Evolutionary conservation across 2,888 invertebrate species (phyloP), one percentile per base, ranked within the genome.

Genomic region (Bruchidius siliquastri): DNA sequence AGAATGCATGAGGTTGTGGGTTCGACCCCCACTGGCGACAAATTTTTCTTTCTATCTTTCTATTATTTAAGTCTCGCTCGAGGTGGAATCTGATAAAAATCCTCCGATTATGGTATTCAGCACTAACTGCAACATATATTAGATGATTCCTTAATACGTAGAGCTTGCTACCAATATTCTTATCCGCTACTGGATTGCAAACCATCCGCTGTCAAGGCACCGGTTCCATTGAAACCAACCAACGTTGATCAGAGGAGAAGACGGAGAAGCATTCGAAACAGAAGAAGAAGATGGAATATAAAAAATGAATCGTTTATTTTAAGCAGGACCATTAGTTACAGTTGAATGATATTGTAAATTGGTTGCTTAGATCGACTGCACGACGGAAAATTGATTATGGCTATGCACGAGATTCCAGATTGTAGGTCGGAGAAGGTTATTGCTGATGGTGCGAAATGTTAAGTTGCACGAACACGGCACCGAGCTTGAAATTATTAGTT

Each of bases 221-320:
- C 18, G 10, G 13, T 18, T 49, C 49, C 18, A 49, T 49, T 49
- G 49, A 49, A 3, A 49, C 49, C 3, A 49, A 49, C 49, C 49
- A 13, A 49, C 6, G 49, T 1, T 1, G 49, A 49, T 49, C 49
- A 49, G 13, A 49, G 18, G 30, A 49, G 13, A 49, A 49, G 49
- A 49, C 8, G 13, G 49, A 49, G 49, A 30, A 8, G 49, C 8
- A 13, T 13, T 49, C 49, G 49, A 49, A 49, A 49, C 49, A 71
- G 71, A 73, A 8, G 49, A 49, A 49, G 18, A 49, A 49, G 49
- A 49, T 1, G 49, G 18, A 49, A 13, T 49, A 76, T 73, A 76
- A 77, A 74, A 74, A 71, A 71, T 73, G 71, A 72, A 72, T 72
- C 75, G 73, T 75, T 76, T 77, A 73, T 77, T 74, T 73, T 72